These are phyloP conservation scores for Thalassarche chlororhynchos DNA, from an alignment of 2,113 vertebrate genomes.

Conservation along the genomic window DNA sequence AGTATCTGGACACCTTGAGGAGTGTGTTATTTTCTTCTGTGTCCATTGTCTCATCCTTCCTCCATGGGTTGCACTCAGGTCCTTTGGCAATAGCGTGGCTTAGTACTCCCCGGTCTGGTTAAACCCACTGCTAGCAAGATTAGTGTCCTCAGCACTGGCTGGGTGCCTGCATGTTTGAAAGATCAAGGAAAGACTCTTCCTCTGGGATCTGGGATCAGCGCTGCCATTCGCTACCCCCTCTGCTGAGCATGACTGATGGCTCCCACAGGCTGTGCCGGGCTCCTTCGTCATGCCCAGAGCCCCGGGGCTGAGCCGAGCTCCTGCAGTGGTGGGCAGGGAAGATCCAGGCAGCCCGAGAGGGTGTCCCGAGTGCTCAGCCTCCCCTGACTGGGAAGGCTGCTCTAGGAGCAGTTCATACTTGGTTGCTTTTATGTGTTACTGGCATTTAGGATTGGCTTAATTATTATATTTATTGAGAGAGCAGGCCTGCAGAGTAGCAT, in stretches of 20 bases:
- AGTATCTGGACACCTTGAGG: background rate
- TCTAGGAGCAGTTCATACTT: background rate
- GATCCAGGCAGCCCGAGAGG: too few species aligned
- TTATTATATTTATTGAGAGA: background rate
- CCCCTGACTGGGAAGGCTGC: background rate
- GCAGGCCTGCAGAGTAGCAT: background rate
- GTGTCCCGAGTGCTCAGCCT: background rate
- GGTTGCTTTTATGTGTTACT: background rate
- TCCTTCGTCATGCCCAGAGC: background rate
- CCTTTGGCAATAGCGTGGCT: background rate
- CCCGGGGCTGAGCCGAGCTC: background rate
- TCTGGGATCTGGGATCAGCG: background rate
- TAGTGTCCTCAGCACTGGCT: background rate
- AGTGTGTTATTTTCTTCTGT: background rate
- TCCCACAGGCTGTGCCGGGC: background rate
- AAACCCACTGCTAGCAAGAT: background rate
- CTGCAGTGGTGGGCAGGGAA: background rate
- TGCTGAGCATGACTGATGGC: rapidly evolving
- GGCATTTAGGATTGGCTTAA: background rate
- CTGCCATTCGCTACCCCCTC: background rate
- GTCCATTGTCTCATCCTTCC: background rate
- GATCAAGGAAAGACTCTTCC: background rate
- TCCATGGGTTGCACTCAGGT: rapidly evolving
- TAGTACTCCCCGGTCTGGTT: background rate
- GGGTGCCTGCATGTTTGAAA: background rate